These are phyloP conservation scores for Pseudotriccus pelzelni DNA, from an alignment of 2,797 vertebrate species.

Conservation along the genomic window DNA sequence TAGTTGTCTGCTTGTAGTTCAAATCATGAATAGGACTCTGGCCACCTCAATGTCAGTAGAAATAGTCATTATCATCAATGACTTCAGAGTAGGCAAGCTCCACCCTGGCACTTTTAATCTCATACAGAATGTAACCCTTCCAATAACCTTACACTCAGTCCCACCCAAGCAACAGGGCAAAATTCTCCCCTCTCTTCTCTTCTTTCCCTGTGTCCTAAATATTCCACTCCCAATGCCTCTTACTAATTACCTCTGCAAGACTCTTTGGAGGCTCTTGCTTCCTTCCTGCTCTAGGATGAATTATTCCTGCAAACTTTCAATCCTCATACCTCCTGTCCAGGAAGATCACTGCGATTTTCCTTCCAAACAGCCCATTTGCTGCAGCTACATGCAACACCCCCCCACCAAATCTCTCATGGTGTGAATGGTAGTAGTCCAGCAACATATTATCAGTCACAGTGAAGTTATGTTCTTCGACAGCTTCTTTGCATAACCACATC, in stretches of 20 bases:
- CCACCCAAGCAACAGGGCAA: background rate
- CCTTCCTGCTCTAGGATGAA: conserved; percentile 40
- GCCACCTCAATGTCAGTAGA: background rate
- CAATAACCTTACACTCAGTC: background rate
- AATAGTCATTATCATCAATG: background rate
- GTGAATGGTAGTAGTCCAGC: background rate
- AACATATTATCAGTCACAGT: background rate
- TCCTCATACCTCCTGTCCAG: conserved; percentile 19
- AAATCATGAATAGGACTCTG: background rate
- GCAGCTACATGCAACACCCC: background rate
- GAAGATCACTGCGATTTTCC: conserved; percentile 40
- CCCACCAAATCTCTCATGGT: background rate
- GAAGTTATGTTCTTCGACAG: background rate
- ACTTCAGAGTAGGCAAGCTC: background rate
- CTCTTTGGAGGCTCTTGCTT: conserved; percentile 36
- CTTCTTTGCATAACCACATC: background rate
- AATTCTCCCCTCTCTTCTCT: background rate
- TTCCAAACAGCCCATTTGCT: conserved; percentile 44
- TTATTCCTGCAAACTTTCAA: conserved; percentile 34
- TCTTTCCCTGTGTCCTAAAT: conserved; percentile 23
- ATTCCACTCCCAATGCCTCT: conserved; percentile 36
- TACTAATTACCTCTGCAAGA: conserved; percentile 40
- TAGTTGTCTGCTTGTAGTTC: conserved; percentile 24
- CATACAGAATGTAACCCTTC: background rate
- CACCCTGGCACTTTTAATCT: background rate